phyloP scores from a whole-genome alignment of 2,797 vertebrate genomes.

The Mastacembelus armatus region DNA sequence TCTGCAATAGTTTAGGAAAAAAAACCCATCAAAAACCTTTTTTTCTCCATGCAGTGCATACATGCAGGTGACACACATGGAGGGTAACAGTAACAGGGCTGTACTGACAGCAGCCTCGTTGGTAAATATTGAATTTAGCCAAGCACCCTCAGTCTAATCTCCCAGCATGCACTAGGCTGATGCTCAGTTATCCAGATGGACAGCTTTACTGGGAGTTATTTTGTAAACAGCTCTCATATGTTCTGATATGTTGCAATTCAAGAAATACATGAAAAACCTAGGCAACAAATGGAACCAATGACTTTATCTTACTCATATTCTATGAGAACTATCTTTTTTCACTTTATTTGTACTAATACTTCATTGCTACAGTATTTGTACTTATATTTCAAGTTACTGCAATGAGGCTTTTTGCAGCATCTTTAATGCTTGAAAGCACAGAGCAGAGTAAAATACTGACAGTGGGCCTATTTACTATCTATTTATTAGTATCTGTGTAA shows the following conservation, averaged over 20 bases:
- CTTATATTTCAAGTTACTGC: background rate
- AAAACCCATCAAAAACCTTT: background rate
- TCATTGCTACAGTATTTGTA: background rate
- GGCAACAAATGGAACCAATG: constrained; percentile 37
- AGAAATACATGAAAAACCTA: constrained; percentile 54
- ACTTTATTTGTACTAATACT: background rate
- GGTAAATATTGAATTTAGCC: constrained; percentile 77
- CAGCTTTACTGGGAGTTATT: constrained; percentile 69
- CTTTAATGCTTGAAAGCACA: no score
- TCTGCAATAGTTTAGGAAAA: background rate
- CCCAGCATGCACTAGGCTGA: constrained; percentile 75
- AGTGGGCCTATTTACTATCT: no score
- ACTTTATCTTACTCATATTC: constrained; percentile 12
- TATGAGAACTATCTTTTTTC: background rate
- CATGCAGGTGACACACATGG: constrained; percentile 1
- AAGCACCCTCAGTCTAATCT: constrained; percentile 68
- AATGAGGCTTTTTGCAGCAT: background rate
- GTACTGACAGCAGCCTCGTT: constrained; percentile 68
- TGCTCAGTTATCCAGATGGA: constrained; percentile 73
- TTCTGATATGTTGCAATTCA: constrained; percentile 72
- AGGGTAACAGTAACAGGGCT: constrained; percentile 51
- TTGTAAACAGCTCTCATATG: constrained; percentile 80
- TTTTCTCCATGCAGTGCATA: background rate
- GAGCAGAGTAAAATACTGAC: background rate
- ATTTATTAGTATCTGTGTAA: no score